Evolutionary conservation across 2,113 vertebrate genomes (phyloP).

Genomic region (Paramisgurnus dabryanus): DNA sequence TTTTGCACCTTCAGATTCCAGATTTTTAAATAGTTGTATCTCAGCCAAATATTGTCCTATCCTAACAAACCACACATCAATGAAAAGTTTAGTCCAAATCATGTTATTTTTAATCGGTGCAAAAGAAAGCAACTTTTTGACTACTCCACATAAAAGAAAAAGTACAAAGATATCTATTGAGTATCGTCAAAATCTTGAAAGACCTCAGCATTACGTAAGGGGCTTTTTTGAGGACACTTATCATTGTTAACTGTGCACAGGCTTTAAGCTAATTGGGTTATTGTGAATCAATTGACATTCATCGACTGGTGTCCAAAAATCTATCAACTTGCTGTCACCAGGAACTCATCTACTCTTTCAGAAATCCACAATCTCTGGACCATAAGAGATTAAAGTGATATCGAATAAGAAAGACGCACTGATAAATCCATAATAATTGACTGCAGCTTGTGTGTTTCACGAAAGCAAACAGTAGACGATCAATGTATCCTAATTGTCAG

Average conservation of each 20-base stretch:
- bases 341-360: neutral
- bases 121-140: too few relatives aligned
- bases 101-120: too few relatives aligned
- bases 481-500: neutral
- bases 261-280: constrained; percentile 34
- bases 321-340: neutral
- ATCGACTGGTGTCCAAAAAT: constrained; percentile 5
- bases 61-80: too few relatives aligned
- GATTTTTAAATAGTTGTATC: too few relatives aligned
- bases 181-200: too few relatives aligned
- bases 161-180: too few relatives aligned
- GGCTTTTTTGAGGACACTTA: neutral
- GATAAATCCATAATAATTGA: neutral
- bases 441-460: neutral
- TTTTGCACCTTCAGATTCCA: too few relatives aligned
- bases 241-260: neutral
- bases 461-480: neutral
- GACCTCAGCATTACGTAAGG: too few relatives aligned
- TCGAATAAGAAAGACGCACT: neutral
- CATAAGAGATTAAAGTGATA: constrained; percentile 16
- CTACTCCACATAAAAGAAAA: too few relatives aligned
- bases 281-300: constrained; percentile 28
- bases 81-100: too few relatives aligned
- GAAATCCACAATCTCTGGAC: neutral
- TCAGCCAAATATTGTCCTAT: too few relatives aligned